Evolutionary conservation across 2,888 invertebrate genomes (phyloP).

Genomic region (Carcina quercana): DNA sequence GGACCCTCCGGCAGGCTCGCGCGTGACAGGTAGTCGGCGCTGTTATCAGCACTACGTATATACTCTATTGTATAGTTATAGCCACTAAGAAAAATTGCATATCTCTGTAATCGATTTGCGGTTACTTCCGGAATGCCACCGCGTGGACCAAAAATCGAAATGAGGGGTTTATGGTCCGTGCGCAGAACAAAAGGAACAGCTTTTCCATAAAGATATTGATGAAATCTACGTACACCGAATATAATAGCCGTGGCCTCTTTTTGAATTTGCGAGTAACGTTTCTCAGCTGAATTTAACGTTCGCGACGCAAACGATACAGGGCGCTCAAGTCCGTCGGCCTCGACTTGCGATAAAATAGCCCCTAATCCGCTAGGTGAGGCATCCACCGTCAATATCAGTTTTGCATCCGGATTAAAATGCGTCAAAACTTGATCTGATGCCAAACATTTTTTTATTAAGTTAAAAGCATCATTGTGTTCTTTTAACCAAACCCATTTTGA

Average conservation of each 20-base stretch:
- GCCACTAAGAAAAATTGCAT: slow-evolving; percentile 14
- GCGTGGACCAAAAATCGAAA: slow-evolving; percentile 17
- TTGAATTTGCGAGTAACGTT: slow-evolving; percentile 10
- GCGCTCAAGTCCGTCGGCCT: neutral
- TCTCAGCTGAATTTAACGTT: slow-evolving; percentile 6
- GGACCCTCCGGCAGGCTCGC: too few relatives aligned
- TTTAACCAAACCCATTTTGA: neutral
- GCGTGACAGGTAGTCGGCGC: too few relatives aligned
- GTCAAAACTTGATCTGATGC: slow-evolving; percentile 12
- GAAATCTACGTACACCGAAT: neutral
- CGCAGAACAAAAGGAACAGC: neutral
- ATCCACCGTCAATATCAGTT: slow-evolving; percentile 16
- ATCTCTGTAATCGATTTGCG: slow-evolving; percentile 14
- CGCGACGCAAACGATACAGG: slow-evolving; percentile 9
- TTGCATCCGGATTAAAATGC: slow-evolving; percentile 13
- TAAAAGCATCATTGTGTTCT: slow-evolving; percentile 1
- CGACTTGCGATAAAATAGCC: slow-evolving; percentile 17
- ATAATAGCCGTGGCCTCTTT: slow-evolving; percentile 13
- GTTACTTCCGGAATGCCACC: slow-evolving; percentile 16
- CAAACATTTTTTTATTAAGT: slow-evolving; percentile 2
- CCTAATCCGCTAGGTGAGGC: slow-evolving; percentile 18
- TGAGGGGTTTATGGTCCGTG: slow-evolving; percentile 9
- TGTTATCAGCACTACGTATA: too few relatives aligned
- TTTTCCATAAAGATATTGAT: slow-evolving; percentile 1
- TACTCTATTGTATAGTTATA: slow-evolving; percentile 18